These are phyloP conservation scores for Brachypteracias leptosomus DNA, from an alignment of 2,113 vertebrate genomes.

Conservation along the genomic window DNA sequence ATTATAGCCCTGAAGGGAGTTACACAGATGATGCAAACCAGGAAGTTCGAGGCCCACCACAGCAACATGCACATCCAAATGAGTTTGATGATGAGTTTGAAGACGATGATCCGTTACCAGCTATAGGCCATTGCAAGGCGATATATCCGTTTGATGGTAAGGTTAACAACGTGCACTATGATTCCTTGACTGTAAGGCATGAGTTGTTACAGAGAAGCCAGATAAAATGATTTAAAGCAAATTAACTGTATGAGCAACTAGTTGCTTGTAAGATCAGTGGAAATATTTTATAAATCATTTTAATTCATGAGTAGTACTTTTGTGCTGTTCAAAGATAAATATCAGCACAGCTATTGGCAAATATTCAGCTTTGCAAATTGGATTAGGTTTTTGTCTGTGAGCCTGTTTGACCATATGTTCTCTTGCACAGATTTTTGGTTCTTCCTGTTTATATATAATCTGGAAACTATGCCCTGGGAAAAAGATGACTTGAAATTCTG, in stretches of 20 bases:
- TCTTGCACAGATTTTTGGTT: neutral
- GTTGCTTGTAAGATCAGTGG: neutral
- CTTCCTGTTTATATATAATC: slow-evolving; percentile 28
- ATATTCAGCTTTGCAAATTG: neutral
- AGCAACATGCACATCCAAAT: slow-evolving; percentile 78
- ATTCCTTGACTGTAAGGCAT: neutral
- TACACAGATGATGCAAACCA: slow-evolving; percentile 95
- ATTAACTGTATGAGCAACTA: neutral
- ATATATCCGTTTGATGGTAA: slow-evolving; percentile 96
- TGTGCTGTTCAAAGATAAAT: slow-evolving; percentile 10
- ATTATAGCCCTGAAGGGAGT: slow-evolving; percentile 91
- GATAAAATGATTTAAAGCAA: neutral
- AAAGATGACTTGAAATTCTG: slow-evolving; percentile 29
- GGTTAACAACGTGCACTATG: neutral
- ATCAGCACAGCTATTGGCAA: slow-evolving; percentile 23
- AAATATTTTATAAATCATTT: neutral
- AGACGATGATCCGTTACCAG: slow-evolving; percentile 94
- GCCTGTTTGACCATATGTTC: slow-evolving; percentile 19
- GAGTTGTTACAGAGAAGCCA: neutral
- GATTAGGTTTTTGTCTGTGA: neutral
- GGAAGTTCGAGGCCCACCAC: slow-evolving; percentile 86
- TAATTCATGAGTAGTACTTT: neutral
- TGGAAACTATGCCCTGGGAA: slow-evolving; percentile 2
- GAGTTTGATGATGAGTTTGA: slow-evolving; percentile 99
- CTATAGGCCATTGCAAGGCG: slow-evolving; percentile 97